A percentile compares a stretch with the other conserved stretches of the same genome.
phyloP scores from a whole-genome alignment of 2,888 invertebrate species.

The Taenaris catops region DNA sequence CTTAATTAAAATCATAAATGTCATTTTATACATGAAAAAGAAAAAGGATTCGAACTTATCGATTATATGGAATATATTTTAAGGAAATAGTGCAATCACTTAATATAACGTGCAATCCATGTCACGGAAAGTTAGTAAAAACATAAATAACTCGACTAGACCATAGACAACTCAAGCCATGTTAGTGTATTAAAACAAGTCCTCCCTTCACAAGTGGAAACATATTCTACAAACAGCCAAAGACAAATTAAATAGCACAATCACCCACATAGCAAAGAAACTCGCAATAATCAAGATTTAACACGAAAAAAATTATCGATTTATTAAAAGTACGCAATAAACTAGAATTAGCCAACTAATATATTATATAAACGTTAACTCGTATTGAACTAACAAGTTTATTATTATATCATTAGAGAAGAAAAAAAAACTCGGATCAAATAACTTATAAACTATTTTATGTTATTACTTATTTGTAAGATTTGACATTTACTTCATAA shows the following conservation, averaged over 20 bases:
- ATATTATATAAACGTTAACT: slow-evolving; percentile 57
- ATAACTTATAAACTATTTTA: slow-evolving; percentile 17
- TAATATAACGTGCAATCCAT: not conserved
- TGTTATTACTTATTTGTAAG: slow-evolving; percentile 11
- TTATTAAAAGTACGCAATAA: slow-evolving; percentile 62
- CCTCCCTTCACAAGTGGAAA: slow-evolving; percentile 21
- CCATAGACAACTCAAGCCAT: slow-evolving; percentile 16
- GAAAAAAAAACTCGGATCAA: slow-evolving; percentile 12
- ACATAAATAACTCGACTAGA: slow-evolving; percentile 14
- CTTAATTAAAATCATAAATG: no score
- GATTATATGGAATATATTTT: no score
- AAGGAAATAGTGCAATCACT: not conserved
- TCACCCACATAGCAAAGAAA: slow-evolving; percentile 67
- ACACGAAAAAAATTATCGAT: slow-evolving; percentile 64
- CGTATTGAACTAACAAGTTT: slow-evolving; percentile 48
- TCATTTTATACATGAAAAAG: no score
- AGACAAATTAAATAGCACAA: slow-evolving; percentile 58
- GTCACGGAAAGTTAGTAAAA: slow-evolving; percentile 32
- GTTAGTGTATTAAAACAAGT: slow-evolving; percentile 19
- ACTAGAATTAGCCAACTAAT: slow-evolving; percentile 66
- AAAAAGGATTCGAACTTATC: no score
- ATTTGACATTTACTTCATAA: slow-evolving; percentile 7
- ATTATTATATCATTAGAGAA: slow-evolving; percentile 18
- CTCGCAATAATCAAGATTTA: slow-evolving; percentile 58
- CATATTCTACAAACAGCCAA: slow-evolving; percentile 22